A percentile compares a stretch with the other conserved stretches of the same genome.
phyloP scores from a whole-genome alignment of 1,140 invertebrate species.

The Nasonia giraulti region DNA sequence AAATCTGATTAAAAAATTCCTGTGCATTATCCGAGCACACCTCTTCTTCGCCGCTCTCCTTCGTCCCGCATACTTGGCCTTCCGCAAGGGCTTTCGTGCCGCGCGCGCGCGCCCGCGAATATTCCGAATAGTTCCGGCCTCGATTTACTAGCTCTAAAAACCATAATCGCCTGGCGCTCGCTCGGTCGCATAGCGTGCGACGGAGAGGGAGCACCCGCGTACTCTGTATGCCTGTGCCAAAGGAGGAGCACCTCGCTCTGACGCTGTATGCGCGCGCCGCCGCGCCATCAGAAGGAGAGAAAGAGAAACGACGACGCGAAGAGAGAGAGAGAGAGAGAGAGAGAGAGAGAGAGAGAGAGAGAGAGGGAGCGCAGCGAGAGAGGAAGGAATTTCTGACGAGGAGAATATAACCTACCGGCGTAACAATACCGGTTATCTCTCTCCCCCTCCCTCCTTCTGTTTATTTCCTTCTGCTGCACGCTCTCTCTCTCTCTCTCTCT shows the following conservation, averaged over 20 bases:
- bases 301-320: background rate
- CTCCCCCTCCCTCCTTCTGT: constrained; percentile 47
- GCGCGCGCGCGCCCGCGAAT: background rate
- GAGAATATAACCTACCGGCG: constrained; percentile 58
- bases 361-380: constrained; percentile 8
- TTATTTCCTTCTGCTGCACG: background rate
- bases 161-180: constrained; percentile 35
- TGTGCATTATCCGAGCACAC: background rate
- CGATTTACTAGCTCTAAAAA: constrained; percentile 42
- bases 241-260: constrained; percentile 29
- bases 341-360: constrained; percentile 16
- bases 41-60: background rate
- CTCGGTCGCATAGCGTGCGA: background rate
- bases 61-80: background rate
- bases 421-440: constrained; percentile 63
- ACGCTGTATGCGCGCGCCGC: background rate
- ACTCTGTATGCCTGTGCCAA: background rate
- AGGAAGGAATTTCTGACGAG: constrained; percentile 57
- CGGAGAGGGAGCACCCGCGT: constrained; percentile 11
- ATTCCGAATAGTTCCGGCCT: constrained; percentile 43
- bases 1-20: constrained; percentile 40
- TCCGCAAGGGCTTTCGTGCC: background rate
- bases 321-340: background rate
- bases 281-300: background rate
- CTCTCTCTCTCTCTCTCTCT: constrained; percentile 23